Conservation (phyloP, 2,888 invertebrate species). For the Lagria hirta region DNA sequence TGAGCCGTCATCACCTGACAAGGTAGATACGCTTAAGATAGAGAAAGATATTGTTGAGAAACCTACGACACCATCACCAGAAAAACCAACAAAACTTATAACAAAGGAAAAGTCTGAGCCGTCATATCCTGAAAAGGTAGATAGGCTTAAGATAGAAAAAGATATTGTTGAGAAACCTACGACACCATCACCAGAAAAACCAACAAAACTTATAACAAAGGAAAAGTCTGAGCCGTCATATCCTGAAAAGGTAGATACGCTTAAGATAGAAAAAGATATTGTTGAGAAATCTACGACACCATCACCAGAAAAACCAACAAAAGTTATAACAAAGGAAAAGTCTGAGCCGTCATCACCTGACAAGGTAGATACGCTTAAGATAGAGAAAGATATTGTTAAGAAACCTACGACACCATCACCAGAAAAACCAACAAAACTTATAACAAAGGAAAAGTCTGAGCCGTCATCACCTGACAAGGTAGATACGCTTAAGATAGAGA, state of each 20-base stretch:
- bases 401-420: too few relatives aligned
- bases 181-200: conserved; percentile 5
- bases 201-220: not conserved
- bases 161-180: conserved; percentile 4
- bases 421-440: too few relatives aligned
- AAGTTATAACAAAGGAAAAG: too few relatives aligned
- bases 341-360: too few relatives aligned
- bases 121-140: conserved; percentile 6
- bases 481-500: too few relatives aligned
- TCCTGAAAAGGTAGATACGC: conserved; percentile 2
- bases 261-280: not conserved
- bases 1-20: conserved; percentile 6
- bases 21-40: too few relatives aligned
- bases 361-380: too few relatives aligned
- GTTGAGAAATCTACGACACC: conserved; percentile 15
- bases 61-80: conserved; percentile 1
- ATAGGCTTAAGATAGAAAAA: conserved; percentile 1
- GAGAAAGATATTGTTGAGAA: conserved; percentile 11
- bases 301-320: conserved; percentile 10
- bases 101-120: conserved; percentile 7
- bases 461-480: too few relatives aligned
- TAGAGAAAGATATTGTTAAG: too few relatives aligned
- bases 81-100: conserved; percentile 2
- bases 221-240: not conserved
- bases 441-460: too few relatives aligned